Evolutionary conservation across 2,888 invertebrate genomes (phyloP), one percentile per base, ranked within the genome.

Genomic region (Cataglyphis livida): DNA sequence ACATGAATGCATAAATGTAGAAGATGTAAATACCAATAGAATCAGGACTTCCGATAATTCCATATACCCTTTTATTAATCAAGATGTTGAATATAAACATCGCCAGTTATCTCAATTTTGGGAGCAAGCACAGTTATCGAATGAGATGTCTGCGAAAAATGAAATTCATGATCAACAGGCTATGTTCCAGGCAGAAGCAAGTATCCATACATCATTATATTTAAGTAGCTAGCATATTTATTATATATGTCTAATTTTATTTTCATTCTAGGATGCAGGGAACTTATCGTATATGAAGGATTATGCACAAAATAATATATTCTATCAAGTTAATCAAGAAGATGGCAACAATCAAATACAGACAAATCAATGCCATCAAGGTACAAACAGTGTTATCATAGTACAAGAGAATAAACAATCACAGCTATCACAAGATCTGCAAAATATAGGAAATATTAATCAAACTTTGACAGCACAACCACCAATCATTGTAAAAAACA

Each of bases 41-140:
- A 89, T 89, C 85, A 90, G 86, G 86, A 85, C 85, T 81, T 92
- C 92, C 82, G 90, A 89, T 75, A 91, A 88, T 87, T 89, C 92
- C 35, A 93, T 93, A 78, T 94, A 93, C 91, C 90, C 93, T 61
- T 94, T 94, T 78, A 91, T 91, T 73, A 92, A 93, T 90, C 93
- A 94, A 89, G 92, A 93, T 91, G 91, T 92, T 64, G 93, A 94
- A 70, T 94, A 93, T 84, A 93, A 93, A 87, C 94, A 94, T 87
- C 93, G 93, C 83, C 93, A 94, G 76, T 85, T 94, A 85, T 93
- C 94, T 85, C 93, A 94, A 82, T 93, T 94, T 88, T 94, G 94
- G 94, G 91, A 90, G 87, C 93, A 94, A 86, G 86, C 92, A 41
- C 93, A 93, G 81, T 85, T 93, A 81, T 91, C 93, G n/a, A 92